Conservation (phyloP, 2,888 invertebrate genomes). For the Xestia xanthographa region DNA sequence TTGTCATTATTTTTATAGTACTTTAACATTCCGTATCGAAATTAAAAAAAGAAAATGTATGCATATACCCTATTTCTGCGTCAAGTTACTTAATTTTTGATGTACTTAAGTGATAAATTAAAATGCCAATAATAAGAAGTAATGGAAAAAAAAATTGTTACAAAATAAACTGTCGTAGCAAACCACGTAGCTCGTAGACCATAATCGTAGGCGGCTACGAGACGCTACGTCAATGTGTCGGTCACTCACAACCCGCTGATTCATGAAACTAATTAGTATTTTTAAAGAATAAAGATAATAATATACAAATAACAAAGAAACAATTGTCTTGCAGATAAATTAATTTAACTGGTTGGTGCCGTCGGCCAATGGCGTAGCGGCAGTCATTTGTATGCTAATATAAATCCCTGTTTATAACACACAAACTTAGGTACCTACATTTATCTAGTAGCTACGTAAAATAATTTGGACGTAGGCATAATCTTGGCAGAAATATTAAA, state of each 20-base stretch:
- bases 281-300: not conserved
- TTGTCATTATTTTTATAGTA: too few relatives aligned
- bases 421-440: not conserved
- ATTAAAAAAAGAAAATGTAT: too few relatives aligned
- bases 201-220: constrained; percentile 34
- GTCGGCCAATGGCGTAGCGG: constrained; percentile 18
- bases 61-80: too few relatives aligned
- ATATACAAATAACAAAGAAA: not conserved
- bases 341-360: constrained; percentile 20
- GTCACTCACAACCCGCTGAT: not conserved
- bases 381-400: constrained; percentile 43
- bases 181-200: constrained; percentile 9
- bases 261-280: too few relatives aligned
- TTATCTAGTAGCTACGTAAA: not conserved
- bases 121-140: not conserved
- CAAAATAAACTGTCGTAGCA: constrained; percentile 6
- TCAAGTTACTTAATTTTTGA: too few relatives aligned
- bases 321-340: not conserved
- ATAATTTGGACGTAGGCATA: not conserved
- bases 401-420: constrained; percentile 23
- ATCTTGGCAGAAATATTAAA: not conserved
- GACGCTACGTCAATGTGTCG: constrained; percentile 2
- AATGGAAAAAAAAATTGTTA: not conserved
- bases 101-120: not conserved
- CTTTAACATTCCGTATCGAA: too few relatives aligned